Percentiles rank a stretch among this genome's conserved stretches.
Conservation (phyloP, 2,888 invertebrate genomes). For the Erebia ligea region DNA sequence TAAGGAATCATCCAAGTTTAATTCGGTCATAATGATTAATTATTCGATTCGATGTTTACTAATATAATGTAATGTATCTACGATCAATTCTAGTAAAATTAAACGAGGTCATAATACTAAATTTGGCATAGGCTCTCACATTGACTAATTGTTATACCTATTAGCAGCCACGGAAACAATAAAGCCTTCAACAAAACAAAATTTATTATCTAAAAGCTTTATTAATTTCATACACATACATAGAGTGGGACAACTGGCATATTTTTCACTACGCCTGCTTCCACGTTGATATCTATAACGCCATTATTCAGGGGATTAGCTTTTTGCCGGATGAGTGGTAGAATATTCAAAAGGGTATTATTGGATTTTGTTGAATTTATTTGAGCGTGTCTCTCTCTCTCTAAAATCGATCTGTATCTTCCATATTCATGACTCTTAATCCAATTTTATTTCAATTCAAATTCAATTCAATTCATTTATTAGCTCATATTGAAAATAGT, state of each 20-base stretch:
- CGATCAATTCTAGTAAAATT: slow-evolving; percentile 13
- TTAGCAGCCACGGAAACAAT: slow-evolving; percentile 48
- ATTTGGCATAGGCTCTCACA: slow-evolving; percentile 16
- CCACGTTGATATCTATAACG: slow-evolving; percentile 75
- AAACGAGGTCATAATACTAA: slow-evolving; percentile 11
- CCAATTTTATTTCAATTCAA: slow-evolving; percentile 33
- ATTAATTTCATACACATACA: slow-evolving; percentile 54
- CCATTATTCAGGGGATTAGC: slow-evolving; percentile 81
- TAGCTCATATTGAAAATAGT: too few relatives aligned
- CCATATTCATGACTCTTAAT: slow-evolving; percentile 41
- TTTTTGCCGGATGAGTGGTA: slow-evolving; percentile 74
- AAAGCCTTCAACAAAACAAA: slow-evolving; percentile 57
- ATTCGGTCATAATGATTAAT: too few relatives aligned
- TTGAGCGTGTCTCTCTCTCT: slow-evolving; percentile 47
- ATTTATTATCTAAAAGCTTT: slow-evolving; percentile 63
- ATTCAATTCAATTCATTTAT: too few relatives aligned
- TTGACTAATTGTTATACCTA: slow-evolving; percentile 17
- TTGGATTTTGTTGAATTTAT: slow-evolving; percentile 68
- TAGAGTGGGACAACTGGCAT: slow-evolving; percentile 63
- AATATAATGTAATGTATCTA: too few relatives aligned
- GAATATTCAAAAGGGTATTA: slow-evolving; percentile 80
- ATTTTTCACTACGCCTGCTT: slow-evolving; percentile 74
- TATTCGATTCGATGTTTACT: too few relatives aligned
- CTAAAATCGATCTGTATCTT: slow-evolving; percentile 49
- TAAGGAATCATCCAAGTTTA: background rate